phyloP scores from a whole-genome alignment of 2,888 invertebrate genomes.

The Melanchra persicariae region DNA sequence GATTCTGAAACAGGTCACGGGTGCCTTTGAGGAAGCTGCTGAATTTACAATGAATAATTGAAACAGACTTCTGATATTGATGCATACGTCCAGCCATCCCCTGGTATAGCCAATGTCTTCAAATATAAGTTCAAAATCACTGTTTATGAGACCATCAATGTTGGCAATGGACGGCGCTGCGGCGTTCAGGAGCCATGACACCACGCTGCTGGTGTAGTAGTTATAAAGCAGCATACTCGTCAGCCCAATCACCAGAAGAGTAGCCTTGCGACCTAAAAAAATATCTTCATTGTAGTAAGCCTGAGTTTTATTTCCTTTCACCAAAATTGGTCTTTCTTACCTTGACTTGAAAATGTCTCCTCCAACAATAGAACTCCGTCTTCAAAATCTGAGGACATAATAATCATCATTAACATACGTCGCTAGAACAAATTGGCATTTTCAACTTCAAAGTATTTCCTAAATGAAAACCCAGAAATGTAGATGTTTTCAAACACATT shows the following conservation, averaged over 20 bases:
- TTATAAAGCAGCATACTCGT: slow-evolving; percentile 90
- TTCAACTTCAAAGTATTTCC: slow-evolving; percentile 16
- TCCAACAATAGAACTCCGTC: slow-evolving; percentile 78
- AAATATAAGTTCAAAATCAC: slow-evolving; percentile 87
- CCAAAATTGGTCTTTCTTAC: slow-evolving; percentile 64
- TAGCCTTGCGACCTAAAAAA: slow-evolving; percentile 78
- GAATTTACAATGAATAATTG: neutral
- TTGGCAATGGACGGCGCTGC: slow-evolving; percentile 85
- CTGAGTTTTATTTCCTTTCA: neutral
- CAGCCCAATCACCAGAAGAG: slow-evolving; percentile 80
- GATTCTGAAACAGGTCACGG: slow-evolving; percentile 70
- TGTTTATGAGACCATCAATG: slow-evolving; percentile 87
- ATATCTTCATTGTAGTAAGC: neutral
- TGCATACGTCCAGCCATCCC: slow-evolving; percentile 83
- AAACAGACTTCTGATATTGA: neutral
- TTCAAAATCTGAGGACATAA: slow-evolving; percentile 79
- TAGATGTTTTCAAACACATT: slow-evolving; percentile 11
- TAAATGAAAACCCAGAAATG: slow-evolving; percentile 21
- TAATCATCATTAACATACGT: slow-evolving; percentile 24
- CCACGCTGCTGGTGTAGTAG: slow-evolving; percentile 91
- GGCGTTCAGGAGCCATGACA: slow-evolving; percentile 90
- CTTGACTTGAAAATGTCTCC: slow-evolving; percentile 79
- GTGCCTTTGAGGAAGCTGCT: neutral
- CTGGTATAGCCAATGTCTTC: slow-evolving; percentile 89
- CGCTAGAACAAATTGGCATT: slow-evolving; percentile 15